These are phyloP conservation scores for Eciton burchellii DNA, from an alignment of 1,140 invertebrate genomes.

Conservation along the genomic window DNA sequence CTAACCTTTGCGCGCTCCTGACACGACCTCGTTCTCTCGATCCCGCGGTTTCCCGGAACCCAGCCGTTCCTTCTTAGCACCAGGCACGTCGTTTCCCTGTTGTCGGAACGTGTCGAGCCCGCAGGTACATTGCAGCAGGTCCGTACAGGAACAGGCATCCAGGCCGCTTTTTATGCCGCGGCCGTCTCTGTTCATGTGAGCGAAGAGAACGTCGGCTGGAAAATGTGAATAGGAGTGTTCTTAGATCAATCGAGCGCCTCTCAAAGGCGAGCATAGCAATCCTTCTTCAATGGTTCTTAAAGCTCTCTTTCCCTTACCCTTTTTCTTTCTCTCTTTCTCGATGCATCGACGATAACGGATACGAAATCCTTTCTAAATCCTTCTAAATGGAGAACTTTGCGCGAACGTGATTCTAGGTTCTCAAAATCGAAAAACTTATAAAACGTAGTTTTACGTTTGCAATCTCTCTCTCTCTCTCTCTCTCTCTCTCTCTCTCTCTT, in stretches of 20 bases:
- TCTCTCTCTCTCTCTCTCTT: no score
- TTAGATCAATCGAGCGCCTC: slow-evolving; percentile 8
- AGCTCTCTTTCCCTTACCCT: no score
- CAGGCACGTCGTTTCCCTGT: slow-evolving; percentile 37
- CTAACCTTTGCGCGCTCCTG: slow-evolving; percentile 77
- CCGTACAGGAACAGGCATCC: slow-evolving; percentile 85
- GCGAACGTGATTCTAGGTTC: background rate
- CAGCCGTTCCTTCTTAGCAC: slow-evolving; percentile 63
- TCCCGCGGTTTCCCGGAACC: slow-evolving; percentile 68
- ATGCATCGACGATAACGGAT: slow-evolving; percentile 6
- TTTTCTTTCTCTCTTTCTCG: no score
- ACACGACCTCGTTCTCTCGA: slow-evolving; percentile 68
- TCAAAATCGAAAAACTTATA: background rate
- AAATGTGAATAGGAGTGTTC: slow-evolving; percentile 46
- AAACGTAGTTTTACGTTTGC: background rate
- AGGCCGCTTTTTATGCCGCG: slow-evolving; percentile 85
- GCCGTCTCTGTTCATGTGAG: slow-evolving; percentile 80
- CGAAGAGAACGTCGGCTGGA: slow-evolving; percentile 81
- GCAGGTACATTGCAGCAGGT: slow-evolving; percentile 83
- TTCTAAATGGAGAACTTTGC: slow-evolving; percentile 20
- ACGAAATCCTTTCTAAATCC: slow-evolving; percentile 40
- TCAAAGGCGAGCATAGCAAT: slow-evolving; percentile 25
- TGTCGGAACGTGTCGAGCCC: slow-evolving; percentile 67
- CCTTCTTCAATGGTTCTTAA: slow-evolving; percentile 4
- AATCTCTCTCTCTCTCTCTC: no score